These are phyloP conservation scores for Drosophila pseudotalamancana DNA, from an alignment of 2,888 invertebrate species.

Conservation along the genomic window DNA sequence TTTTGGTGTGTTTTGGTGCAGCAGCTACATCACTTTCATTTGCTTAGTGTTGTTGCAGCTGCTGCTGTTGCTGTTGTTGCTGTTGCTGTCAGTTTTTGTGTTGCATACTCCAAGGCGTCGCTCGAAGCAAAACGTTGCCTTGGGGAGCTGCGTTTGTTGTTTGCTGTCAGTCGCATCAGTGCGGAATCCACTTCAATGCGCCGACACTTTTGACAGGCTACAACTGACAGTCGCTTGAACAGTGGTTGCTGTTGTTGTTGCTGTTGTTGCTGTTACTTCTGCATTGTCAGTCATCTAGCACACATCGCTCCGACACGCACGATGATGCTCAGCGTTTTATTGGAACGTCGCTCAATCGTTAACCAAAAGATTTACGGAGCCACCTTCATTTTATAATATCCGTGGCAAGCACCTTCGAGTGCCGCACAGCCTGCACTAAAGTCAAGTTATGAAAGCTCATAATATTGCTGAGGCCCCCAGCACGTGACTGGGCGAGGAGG, in stretches of 20 bases:
- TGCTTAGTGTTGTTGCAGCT: not conserved
- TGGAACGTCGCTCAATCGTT: conserved; percentile 7
- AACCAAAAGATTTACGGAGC: conserved; percentile 48
- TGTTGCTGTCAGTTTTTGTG: conserved; percentile 19
- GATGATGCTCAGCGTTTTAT: conserved; percentile 3
- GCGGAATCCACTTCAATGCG: conserved; percentile 59
- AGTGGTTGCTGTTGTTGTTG: conserved; percentile 1
- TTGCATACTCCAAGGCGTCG: conserved; percentile 46
- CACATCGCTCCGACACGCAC: not conserved
- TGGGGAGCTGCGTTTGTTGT: conserved; percentile 20
- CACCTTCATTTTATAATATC: conserved; percentile 52
- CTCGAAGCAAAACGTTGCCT: conserved; percentile 23
- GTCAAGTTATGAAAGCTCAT: conserved; percentile 49
- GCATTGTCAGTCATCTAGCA: conserved; percentile 50
- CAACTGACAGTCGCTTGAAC: conserved; percentile 64
- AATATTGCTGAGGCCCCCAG: conserved; percentile 54
- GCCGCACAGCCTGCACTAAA: not conserved
- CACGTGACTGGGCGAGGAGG: conserved; percentile 53
- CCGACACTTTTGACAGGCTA: conserved; percentile 56
- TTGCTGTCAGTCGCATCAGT: conserved; percentile 46
- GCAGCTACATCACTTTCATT: not conserved
- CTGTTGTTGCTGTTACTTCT: not conserved
- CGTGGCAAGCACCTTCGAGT: conserved; percentile 7
- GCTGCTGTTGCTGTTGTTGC: not conserved
- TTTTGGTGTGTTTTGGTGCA: not conserved